A percentile compares a stretch with the other conserved stretches of the same genome.
These are phyloP conservation scores for Theristus sp. DNA, from an alignment of 2,888 invertebrate species.

Conservation along the genomic window DNA sequence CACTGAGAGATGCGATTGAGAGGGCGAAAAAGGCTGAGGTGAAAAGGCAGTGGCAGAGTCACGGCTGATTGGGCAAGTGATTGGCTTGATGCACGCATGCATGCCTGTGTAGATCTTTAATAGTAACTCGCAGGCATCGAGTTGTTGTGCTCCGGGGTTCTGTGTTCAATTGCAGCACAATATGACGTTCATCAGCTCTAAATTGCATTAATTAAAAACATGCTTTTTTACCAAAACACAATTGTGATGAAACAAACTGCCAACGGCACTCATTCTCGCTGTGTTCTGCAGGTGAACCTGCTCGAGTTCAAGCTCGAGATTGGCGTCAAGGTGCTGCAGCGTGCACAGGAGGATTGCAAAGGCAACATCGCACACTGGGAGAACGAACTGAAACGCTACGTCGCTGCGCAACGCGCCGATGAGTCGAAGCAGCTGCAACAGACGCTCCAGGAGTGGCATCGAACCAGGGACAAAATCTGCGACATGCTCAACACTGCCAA, in stretches of 20 bases:
- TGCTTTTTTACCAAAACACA: neutral
- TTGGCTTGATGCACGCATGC: no score
- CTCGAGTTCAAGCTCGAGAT: slow-evolving; percentile 18
- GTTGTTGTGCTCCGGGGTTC: no score
- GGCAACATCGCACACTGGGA: slow-evolving; percentile 10
- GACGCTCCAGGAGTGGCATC: slow-evolving; percentile 11
- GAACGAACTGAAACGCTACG: slow-evolving; percentile 5
- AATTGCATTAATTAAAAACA: neutral
- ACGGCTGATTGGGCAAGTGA: no score
- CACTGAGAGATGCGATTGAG: slow-evolving; percentile 12
- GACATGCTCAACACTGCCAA: slow-evolving; percentile 12
- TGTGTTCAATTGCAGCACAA: no score
- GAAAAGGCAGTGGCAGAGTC: no score
- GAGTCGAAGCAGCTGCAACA: slow-evolving; percentile 4
- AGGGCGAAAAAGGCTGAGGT: slow-evolving; percentile 18
- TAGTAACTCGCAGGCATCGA: no score
- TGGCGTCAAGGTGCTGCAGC: slow-evolving; percentile 15
- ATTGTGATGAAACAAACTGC: neutral
- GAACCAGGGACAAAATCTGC: slow-evolving; percentile 12
- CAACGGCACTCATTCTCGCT: neutral
- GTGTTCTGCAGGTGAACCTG: slow-evolving; percentile 10
- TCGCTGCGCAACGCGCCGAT: neutral
- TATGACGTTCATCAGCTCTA: no score
- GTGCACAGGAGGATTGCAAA: slow-evolving; percentile 18
- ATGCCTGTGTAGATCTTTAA: no score